Evolutionary conservation across 2,113 vertebrate genomes (phyloP).

Genomic region (Eupsittula cactorum): DNA sequence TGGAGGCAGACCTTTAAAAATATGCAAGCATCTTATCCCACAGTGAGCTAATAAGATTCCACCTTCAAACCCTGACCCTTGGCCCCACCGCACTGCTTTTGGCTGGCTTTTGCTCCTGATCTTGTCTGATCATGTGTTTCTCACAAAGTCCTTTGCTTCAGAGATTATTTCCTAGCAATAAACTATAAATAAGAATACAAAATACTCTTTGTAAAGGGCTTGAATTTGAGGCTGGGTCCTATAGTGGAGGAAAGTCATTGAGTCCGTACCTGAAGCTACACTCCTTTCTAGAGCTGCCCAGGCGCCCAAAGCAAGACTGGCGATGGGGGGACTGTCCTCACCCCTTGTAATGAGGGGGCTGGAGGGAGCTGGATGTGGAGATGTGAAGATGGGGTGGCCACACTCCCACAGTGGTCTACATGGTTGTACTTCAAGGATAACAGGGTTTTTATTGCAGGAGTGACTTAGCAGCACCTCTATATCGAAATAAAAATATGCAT

Average conservation of each 20-base stretch:
- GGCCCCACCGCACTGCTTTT: rapidly evolving
- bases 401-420: rapidly evolving
- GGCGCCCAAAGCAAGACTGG: neutral
- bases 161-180: neutral
- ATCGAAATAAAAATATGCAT: neutral
- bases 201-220: neutral
- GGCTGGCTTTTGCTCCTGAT: neutral
- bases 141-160: neutral
- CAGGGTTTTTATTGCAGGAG: neutral
- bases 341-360: neutral
- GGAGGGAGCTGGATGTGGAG: neutral
- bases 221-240: neutral
- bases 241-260: neutral
- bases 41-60: neutral
- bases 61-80: neutral
- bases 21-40: neutral
- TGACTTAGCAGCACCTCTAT: neutral
- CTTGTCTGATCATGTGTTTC: neutral
- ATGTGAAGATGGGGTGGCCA: too few species aligned
- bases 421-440: neutral
- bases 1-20: neutral
- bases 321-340: rapidly evolving
- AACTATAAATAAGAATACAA: neutral
- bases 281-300: neutral
- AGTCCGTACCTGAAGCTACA: neutral